A percentile compares a stretch with the other conserved stretches of the same genome.
Conservation (phyloP, 92 coral and sea anemone species). For the Phenganax stokvisi region DNA sequence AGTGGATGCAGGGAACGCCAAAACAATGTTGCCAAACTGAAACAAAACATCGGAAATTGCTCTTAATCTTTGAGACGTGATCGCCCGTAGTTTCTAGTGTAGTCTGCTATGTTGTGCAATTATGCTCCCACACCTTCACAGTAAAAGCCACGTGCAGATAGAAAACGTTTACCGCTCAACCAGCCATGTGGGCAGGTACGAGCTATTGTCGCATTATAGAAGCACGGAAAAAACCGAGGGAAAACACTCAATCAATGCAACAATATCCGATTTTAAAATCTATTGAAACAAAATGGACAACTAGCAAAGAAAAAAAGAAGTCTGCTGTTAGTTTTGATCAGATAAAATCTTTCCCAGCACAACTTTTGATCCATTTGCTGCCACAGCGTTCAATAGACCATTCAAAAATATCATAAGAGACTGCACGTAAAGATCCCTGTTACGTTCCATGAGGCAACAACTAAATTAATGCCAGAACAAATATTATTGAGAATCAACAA, state of each 20-base stretch:
- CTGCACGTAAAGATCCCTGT: too few relatives aligned
- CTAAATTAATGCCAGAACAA: slow-evolving; percentile 21
- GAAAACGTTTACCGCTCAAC: not conserved
- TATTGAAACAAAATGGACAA: slow-evolving; percentile 11
- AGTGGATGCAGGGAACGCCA: slow-evolving; percentile 27
- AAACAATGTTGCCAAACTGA: slow-evolving; percentile 30
- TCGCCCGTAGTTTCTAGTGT: slow-evolving; percentile 25
- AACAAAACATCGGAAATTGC: slow-evolving; percentile 29
- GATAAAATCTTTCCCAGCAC: slow-evolving; percentile 18
- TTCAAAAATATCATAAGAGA: too few relatives aligned
- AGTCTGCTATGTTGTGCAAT: not conserved
- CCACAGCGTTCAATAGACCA: not conserved
- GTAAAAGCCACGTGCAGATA: slow-evolving; percentile 11
- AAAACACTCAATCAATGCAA: slow-evolving; percentile 29
- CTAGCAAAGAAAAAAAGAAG: slow-evolving; percentile 7
- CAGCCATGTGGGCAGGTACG: slow-evolving; percentile 23
- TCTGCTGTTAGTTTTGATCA: slow-evolving; percentile 16
- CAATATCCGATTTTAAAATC: slow-evolving; percentile 35
- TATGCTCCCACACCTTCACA: not conserved
- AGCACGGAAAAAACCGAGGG: not conserved
- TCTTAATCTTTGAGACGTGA: not conserved
- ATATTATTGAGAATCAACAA: slow-evolving; percentile 17
- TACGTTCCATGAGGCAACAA: slow-evolving; percentile 1
- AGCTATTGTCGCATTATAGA: slow-evolving; percentile 31
- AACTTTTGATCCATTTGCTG: not conserved